phyloP scores from a whole-genome alignment of 2,888 invertebrate species.

The Nowickia ferox region DNA sequence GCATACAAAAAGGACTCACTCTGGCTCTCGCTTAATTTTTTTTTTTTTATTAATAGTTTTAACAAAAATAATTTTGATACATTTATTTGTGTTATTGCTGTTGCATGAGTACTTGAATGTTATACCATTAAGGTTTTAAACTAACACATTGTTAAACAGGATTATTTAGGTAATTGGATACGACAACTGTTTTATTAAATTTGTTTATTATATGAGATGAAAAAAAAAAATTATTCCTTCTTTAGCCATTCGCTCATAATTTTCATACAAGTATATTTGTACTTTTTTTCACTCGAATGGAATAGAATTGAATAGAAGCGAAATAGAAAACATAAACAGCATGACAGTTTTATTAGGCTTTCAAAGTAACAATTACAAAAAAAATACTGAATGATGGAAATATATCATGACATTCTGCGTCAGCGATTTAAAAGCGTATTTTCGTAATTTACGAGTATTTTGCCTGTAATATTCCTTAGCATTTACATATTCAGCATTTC shows the following conservation, averaged over 20 bases:
- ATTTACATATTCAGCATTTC: too few relatives aligned
- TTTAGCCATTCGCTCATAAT: slow-evolving; percentile 48
- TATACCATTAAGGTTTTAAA: slow-evolving; percentile 66
- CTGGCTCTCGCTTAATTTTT: background rate
- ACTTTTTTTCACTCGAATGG: slow-evolving; percentile 5
- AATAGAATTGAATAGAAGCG: slow-evolving; percentile 5
- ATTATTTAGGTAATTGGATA: slow-evolving; percentile 74
- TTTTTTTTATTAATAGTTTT: background rate
- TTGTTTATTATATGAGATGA: background rate
- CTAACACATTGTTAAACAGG: slow-evolving; percentile 68
- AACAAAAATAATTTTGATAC: slow-evolving; percentile 17
- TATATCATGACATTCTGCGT: too few relatives aligned
- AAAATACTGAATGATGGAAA: background rate
- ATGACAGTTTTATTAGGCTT: slow-evolving; percentile 58
- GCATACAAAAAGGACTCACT: slow-evolving; percentile 17
- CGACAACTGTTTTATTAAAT: slow-evolving; percentile 73
- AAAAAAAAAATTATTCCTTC: background rate
- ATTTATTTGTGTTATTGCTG: slow-evolving; percentile 1
- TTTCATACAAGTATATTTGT: background rate
- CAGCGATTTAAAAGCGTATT: slow-evolving; percentile 15
- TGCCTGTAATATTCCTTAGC: too few relatives aligned
- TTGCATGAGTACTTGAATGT: slow-evolving; percentile 40
- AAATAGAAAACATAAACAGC: slow-evolving; percentile 57
- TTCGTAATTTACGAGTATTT: background rate
- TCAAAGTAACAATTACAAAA: background rate